Conservation (phyloP, 2,113 vertebrate genomes). For the Burhinus oedicnemus region DNA sequence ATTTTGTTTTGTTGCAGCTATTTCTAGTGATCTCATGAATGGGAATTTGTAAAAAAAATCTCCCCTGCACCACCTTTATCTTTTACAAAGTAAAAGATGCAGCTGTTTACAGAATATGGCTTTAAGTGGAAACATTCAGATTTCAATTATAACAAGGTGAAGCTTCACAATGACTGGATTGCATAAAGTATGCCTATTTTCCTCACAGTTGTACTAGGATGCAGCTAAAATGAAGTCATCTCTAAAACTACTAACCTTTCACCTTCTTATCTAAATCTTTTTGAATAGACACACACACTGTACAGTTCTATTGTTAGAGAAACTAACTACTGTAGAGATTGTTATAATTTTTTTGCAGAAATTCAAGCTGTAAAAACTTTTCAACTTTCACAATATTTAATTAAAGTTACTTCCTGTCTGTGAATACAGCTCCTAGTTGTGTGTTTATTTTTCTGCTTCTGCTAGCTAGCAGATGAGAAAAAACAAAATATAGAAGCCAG, state of each 20-base stretch:
- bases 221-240: constrained; percentile 81
- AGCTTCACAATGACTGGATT: constrained; percentile 79
- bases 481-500: neutral
- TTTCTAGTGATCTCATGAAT: constrained; percentile 64
- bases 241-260: constrained; percentile 87
- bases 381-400: constrained; percentile 99
- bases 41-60: constrained; percentile 42
- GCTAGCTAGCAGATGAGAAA: neutral
- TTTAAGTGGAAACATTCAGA: constrained; percentile 78
- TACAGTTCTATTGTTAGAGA: constrained; percentile 95
- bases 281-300: constrained; percentile 95
- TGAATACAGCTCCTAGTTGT: constrained; percentile 79
- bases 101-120: constrained; percentile 83
- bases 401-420: constrained; percentile 99
- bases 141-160: constrained; percentile 72
- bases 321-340: constrained; percentile 98
- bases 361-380: constrained; percentile 99
- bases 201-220: constrained; percentile 76
- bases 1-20: constrained; percentile 70
- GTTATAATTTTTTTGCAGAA: constrained; percentile 98
- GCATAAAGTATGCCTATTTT: constrained; percentile 67
- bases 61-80: constrained; percentile 5
- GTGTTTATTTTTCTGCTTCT: constrained; percentile 75
- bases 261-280: constrained; percentile 86
- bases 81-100: constrained; percentile 70